Conservation (phyloP, 2,113 vertebrate genomes). For the Chaetodon auriga region DNA sequence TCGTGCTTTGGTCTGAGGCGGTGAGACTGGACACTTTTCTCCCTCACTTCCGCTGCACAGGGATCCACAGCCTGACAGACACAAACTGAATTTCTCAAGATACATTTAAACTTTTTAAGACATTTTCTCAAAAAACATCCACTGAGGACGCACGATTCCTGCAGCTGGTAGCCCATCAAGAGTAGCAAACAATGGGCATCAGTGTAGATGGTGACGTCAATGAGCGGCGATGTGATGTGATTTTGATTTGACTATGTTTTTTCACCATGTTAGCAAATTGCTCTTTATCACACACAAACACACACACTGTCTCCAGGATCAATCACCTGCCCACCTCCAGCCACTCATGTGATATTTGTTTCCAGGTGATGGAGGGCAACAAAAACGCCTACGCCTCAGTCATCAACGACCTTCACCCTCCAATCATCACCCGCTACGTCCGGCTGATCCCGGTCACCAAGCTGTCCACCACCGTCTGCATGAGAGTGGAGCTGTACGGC, state of each 20-base stretch:
- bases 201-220: background rate
- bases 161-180: background rate
- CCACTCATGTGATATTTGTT: background rate
- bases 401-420: constrained; percentile 90
- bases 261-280: background rate
- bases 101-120: background rate
- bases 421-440: constrained; percentile 88
- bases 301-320: too few species aligned
- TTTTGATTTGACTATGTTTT: background rate
- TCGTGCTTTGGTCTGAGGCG: constrained; percentile 7
- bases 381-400: constrained; percentile 86
- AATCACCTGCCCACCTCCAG: too few species aligned
- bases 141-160: background rate
- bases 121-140: background rate
- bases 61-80: background rate
- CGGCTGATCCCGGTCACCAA: constrained; percentile 89
- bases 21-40: background rate
- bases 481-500: constrained; percentile 94
- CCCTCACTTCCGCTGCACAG: background rate
- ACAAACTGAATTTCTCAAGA: background rate
- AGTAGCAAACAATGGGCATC: background rate
- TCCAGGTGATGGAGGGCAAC: constrained; percentile 89
- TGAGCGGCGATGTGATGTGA: background rate
- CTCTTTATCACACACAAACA: too few species aligned
- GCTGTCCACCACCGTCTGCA: constrained; percentile 88